Evolutionary conservation across 2,888 invertebrate genomes (phyloP).

Genomic region (Sussaba pulchella): DNA sequence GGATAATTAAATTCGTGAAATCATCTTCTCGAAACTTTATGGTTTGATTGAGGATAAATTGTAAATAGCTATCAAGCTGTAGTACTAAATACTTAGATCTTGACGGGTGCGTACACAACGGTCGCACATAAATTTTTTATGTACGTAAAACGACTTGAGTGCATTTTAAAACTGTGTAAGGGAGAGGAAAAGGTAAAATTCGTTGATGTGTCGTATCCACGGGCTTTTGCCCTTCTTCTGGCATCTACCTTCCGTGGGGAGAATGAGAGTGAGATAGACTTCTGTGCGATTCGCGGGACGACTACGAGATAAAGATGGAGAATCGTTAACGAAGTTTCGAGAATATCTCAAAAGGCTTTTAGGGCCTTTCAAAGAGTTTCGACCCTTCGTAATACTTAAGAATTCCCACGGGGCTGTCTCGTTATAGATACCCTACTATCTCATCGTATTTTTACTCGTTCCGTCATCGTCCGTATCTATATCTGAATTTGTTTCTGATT

Average conservation of each 20-base stretch:
- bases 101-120: conserved; percentile 30
- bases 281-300: conserved; percentile 5
- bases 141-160: conserved; percentile 44
- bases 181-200: conserved; percentile 6
- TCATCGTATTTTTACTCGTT: not conserved
- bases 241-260: not conserved
- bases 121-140: conserved; percentile 51
- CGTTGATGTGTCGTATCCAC: conserved; percentile 12
- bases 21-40: conserved; percentile 58
- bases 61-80: conserved; percentile 7
- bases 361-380: conserved; percentile 69
- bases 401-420: conserved; percentile 56
- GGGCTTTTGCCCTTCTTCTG: not conserved
- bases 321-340: conserved; percentile 80
- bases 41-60: conserved; percentile 64
- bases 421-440: conserved; percentile 26
- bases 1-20: conserved; percentile 14
- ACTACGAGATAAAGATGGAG: conserved; percentile 57
- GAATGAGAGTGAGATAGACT: conserved; percentile 30
- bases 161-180: conserved; percentile 27
- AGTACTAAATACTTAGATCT: conserved; percentile 16
- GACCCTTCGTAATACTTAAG: conserved; percentile 53
- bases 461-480: not conserved
- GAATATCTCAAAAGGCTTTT: conserved; percentile 81
- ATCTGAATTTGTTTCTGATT: not conserved